Conservation (phyloP, 2,797 vertebrate genomes). For the Pseudopleuronectes americanus region DNA sequence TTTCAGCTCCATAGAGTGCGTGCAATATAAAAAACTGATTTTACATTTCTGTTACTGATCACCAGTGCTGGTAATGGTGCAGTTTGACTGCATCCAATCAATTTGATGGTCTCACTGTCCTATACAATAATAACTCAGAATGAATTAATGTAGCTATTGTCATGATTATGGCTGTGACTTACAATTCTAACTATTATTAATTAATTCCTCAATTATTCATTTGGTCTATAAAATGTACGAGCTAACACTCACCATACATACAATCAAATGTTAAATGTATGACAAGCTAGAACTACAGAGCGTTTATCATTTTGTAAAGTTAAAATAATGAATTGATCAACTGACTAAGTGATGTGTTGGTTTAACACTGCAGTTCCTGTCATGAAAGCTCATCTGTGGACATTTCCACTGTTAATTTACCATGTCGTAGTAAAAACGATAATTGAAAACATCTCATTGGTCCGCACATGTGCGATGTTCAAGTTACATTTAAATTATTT, state of each 20-base stretch:
- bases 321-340: not conserved
- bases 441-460: too few species aligned
- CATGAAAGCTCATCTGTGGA: not conserved
- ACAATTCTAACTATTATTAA: not conserved
- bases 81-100: constrained; percentile 11
- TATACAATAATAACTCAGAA: not conserved
- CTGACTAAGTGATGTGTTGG: not conserved
- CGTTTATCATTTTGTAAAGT: too few species aligned
- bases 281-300: too few species aligned
- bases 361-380: not conserved
- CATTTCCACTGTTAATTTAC: not conserved
- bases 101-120: not conserved
- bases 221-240: not conserved
- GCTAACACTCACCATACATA: not conserved
- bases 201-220: not conserved
- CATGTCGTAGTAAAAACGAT: too few species aligned
- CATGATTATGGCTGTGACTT: not conserved
- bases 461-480: too few species aligned
- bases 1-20: constrained; percentile 1
- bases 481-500: too few species aligned
- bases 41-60: constrained; percentile 14
- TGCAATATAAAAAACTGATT: constrained; percentile 14
- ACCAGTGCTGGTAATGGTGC: constrained; percentile 6
- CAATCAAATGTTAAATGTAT: too few species aligned
- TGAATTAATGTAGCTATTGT: not conserved